Base-by-base conservation (phyloP, 2,113 vertebrate species). In the Microcebus tavaratra region DNA sequence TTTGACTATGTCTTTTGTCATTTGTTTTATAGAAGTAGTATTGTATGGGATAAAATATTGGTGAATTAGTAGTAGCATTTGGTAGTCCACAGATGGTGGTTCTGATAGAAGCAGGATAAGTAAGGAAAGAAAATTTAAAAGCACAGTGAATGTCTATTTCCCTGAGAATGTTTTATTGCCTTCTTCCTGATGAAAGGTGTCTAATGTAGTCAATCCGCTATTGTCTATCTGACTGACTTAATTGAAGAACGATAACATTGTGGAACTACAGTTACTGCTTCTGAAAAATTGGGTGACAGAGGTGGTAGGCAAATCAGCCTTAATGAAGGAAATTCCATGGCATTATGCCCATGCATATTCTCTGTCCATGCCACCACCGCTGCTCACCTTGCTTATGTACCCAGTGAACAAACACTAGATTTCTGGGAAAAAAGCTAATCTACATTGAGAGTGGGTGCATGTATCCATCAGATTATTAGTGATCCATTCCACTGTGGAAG, bases 51-150 rank as follows among this genome's bases (percentile, higher is more conserved):
- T 31, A 84, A 87, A 96, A 80, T 80, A 36, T 45, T 82, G 31
- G 50, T 75, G 23, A 12, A 61, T 50, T 88, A 72, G 48, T 45
- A 45, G 45, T 45, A 45, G 25, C 45, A 75, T 67, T 75, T 68
- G 42, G 21, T 39, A 29, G 31, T 78, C 27, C 39, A 83, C 48
- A 75, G 53, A 88, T 83, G 42, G 70, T 85, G 42, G 57, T 79
- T 91, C 39, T 84, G 34, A 61, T 25, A 89, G 42, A 85, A 89
- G 39, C 8, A 92, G n/a, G 25, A 72, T 67, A 14, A 80, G 17
- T 59, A 89, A 75, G 55, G 50, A 91, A 93, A 84, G 63, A 18
- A 67, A 88, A 61, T 88, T 84, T 29, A 80, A 91, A 95, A 84
- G 6, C 57, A 68, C 36, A 76, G 65, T 61, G 21, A 39, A 0